Evolutionary conservation across 2,797 vertebrate species (phyloP).

Genomic region (Knipowitschia caucasica): DNA sequence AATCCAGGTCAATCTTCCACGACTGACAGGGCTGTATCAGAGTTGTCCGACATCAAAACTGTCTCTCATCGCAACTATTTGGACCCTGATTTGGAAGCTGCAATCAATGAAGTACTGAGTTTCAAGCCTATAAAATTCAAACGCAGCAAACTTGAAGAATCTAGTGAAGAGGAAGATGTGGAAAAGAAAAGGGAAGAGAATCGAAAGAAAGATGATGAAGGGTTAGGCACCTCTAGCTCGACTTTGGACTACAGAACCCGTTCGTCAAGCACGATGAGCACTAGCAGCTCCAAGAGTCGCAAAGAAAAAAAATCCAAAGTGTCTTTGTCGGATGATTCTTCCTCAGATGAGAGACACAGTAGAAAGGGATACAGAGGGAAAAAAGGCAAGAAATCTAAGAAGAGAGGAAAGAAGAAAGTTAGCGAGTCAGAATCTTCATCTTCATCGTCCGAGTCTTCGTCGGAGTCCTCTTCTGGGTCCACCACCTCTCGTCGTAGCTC

Average conservation of each 20-base stretch:
- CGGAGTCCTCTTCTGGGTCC: constrained; percentile 78
- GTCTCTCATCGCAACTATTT: constrained; percentile 85
- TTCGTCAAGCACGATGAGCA: constrained; percentile 62
- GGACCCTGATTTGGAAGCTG: constrained; percentile 92
- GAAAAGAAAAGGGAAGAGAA: constrained; percentile 65
- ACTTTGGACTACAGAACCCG: constrained; percentile 76
- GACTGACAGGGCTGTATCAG: constrained; percentile 59
- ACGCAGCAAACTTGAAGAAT: constrained; percentile 85
- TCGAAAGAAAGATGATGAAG: constrained; percentile 69
- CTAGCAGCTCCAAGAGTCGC: constrained; percentile 58
- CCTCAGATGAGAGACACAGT: constrained; percentile 72
- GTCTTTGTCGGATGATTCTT: constrained; percentile 72
- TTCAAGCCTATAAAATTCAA: constrained; percentile 88
- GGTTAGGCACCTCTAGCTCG: constrained; percentile 73
- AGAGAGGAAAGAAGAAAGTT: constrained; percentile 78
- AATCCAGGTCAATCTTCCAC: constrained; percentile 79
- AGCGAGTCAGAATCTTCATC: constrained; percentile 74
- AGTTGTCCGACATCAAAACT: constrained; percentile 63
- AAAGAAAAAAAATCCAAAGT: constrained; percentile 66
- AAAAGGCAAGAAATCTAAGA: constrained; percentile 82
- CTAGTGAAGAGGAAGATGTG: constrained; percentile 76
- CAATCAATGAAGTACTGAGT: constrained; percentile 94
- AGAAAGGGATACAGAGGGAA: constrained; percentile 62
- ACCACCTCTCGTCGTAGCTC: constrained; percentile 88
- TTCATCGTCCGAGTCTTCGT: constrained; percentile 69